Base-by-base conservation (phyloP, 2,888 invertebrate species). In the Meghimatium bilineatum region DNA sequence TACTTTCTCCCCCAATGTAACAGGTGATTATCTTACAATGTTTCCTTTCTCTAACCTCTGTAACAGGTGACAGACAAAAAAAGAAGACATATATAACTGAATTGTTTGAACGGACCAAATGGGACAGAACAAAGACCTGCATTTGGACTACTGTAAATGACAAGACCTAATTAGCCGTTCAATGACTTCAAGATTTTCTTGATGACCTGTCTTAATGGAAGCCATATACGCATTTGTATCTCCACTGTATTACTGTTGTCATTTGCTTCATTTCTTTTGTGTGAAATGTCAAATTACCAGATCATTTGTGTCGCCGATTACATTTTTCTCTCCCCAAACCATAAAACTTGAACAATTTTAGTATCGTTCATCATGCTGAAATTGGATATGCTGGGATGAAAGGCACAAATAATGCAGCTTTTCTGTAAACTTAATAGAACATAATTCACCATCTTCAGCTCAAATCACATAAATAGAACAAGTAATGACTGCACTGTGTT, bases 51-150 rank as follows among this genome's bases (percentile, higher is more conserved):
- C 36, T 67, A 38, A 26, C 44, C 44, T 77, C 29, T 49, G 66
- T 0, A 63, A 60, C 63, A 67, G 78, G 66, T 78, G 71, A 80
- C 71, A 32, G 71, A 71, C 60, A 71, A 49, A n/a, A n/a, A n/a
- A 29, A 80, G 71, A 34, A 80, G 80, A 80, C 80, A 80, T 66
- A 52, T 52, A 36, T 80, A 60, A 80, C 69, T 56, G 71, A 75
- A 75, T 63, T 66, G 34, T 63, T 63, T 74, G 82, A 82, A 82
- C 75, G 34, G 82, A 82, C 82, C 82, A 82, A 66, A 75, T 29
- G 52, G 67, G 38, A 71, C 49, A 66, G 36, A 63, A 74, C 60
- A 66, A 75, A 82, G 82, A 82, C 75, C 82, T 63, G 82, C 80
- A 69, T 36, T 71, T 80, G 69, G 80, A 80, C 80, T 56, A 71